Percentiles rank a stretch among this genome's conserved stretches.
These are phyloP conservation scores for Candidula unifasciata DNA, from an alignment of 2,888 invertebrate genomes.

Conservation along the genomic window DNA sequence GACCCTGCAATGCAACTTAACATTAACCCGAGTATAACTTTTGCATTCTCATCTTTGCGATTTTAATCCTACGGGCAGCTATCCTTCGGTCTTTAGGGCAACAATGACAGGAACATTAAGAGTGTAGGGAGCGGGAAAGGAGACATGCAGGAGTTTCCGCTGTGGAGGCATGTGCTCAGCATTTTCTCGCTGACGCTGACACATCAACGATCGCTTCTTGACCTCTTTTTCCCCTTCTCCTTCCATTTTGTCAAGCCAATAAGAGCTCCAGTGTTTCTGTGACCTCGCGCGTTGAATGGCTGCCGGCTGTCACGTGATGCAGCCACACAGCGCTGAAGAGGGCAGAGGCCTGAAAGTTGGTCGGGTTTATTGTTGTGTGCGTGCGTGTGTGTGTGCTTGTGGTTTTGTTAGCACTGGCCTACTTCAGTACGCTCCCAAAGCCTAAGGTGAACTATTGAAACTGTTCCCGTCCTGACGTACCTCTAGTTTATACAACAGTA, in stretches of 20 bases:
- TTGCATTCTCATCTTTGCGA: too few relatives aligned
- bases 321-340: conserved; percentile 33
- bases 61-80: too few relatives aligned
- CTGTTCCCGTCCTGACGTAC: conserved; percentile 20
- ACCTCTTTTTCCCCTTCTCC: neutral
- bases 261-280: conserved; percentile 30
- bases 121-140: too few relatives aligned
- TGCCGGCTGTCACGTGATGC: conserved; percentile 43
- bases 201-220: conserved; percentile 22
- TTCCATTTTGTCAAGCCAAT: conserved; percentile 23
- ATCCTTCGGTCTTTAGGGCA: too few relatives aligned
- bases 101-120: too few relatives aligned
- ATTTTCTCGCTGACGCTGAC: neutral
- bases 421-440: conserved; percentile 30
- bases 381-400: conserved; percentile 27
- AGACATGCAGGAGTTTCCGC: conserved; percentile 3
- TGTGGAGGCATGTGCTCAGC: conserved; percentile 10
- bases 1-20: too few relatives aligned
- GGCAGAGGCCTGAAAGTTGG: conserved; percentile 42
- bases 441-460: conserved; percentile 26
- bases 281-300: conserved; percentile 47
- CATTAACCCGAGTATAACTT: too few relatives aligned
- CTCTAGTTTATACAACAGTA: neutral
- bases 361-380: conserved; percentile 46
- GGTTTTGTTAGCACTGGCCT: conserved; percentile 38